Evolutionary conservation across 2,797 vertebrate genomes (phyloP), one percentile per base, ranked within the genome.

Genomic region (Sciurus vulgaris): DNA sequence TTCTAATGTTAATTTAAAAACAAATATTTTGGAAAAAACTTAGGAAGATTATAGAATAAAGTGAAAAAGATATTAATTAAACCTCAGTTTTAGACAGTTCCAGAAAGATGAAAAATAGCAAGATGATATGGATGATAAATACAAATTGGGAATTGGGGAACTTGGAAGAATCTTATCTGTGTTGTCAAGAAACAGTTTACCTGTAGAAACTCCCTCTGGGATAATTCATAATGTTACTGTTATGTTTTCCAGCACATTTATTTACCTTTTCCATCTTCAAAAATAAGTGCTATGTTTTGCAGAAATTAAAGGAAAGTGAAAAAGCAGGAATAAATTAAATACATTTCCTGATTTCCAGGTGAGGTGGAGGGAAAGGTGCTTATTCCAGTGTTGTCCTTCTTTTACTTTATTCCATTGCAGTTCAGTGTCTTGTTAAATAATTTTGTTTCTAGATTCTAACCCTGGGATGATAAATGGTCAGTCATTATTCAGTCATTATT

Each of bases 1-100:
- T 95, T 89, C 51, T 88, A 86, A 65, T n/a, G 47, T 70, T 91
- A 79, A 93, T 59, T 81, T 97, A 54, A 51, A 86, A 92, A 79
- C 10, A 93, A 87, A 61, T 63, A 65, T 63, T 87, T 91, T 78
- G 20, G 35, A 63, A 85, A 73, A 89, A 91, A 24, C 22, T 65
- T 82, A 10, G n/a, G 7, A 38, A 91, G 74, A 91, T 93, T 89
- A 83, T 1, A 85, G 33, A 76, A 88, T 74, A 90, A 86, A 28
- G 85, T 69, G n/a, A 35, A 81, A 93, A 93, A 92, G 15, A 59
- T 18, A 70, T 59, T 88, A 81, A 72, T 93, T 88, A 95, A 85
- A 79, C 24, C n/a, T 93, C 78, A 63, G 20, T 69, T 81, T n/a
- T 35, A 69, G 65, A 74, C 13, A 79, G 17, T 85, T 93, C 26